Base-by-base conservation (phyloP, 2,797 vertebrate genomes). In the Pseudomugil tenellus region DNA sequence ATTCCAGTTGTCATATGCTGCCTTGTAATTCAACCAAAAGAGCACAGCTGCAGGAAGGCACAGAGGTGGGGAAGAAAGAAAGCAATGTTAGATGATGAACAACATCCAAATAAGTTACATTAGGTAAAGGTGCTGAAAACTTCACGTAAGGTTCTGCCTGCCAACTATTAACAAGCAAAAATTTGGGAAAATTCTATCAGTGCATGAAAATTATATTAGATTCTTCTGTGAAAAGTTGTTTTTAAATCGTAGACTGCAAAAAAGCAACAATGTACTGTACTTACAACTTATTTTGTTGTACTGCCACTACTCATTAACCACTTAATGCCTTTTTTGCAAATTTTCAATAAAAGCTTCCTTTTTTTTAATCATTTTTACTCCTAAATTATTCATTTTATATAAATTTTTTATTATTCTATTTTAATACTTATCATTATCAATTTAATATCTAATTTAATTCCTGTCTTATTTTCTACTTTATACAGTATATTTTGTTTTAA, bases 21-120 rank as follows among this genome's bases (percentile, higher is more conserved):
- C 98, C 77, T 99, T 99, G 90, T 99, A 99, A 90, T 99, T 99
- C 81, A 99, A 94, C 98, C 98, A 99, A 85, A 99, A 99, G 0
- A 99, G 95, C 63, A 99, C 98, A 81, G 98, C 98, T 99, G 89
- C 75, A 75, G 85, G 35, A 12, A 4, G 59, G 28, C 16, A 61
- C 4, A 70, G 29, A 2, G 3, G 34, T 2, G 43, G 6, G 54
- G 21, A 0, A 37, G 56, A 0, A 4, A 61, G 0, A 67, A 28
- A 3, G 2, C 35, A 23, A 39, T 34, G 39, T 59, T 37, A 48
- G 1, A 37, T 25, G 6, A 25, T 23, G 25, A 1, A 72, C 35
- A 31, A 67, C 23, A 31, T 12, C 2, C 31, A 41, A 58, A 58
- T 1, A 32, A 52, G 32, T 51, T 4, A 8, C 0, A 16, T 32